Percentiles rank a stretch among this genome's conserved stretches.
These are phyloP conservation scores for Drosophila fuyamai DNA, from an alignment of 1,140 invertebrate species.

Conservation along the genomic window DNA sequence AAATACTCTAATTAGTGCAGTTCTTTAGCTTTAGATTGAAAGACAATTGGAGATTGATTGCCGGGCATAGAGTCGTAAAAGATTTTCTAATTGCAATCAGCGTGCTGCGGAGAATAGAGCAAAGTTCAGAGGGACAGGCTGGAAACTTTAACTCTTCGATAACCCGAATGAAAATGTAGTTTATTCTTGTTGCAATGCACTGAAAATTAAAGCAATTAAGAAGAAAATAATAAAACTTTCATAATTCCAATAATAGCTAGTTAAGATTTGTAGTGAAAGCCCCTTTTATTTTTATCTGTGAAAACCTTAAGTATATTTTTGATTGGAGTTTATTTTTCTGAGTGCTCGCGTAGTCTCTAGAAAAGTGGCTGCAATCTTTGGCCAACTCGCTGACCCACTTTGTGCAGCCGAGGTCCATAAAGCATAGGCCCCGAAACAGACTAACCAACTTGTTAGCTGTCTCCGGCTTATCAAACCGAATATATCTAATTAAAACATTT, in stretches of 20 bases:
- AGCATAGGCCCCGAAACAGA: slow-evolving; percentile 58
- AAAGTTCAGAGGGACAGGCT: slow-evolving; percentile 15
- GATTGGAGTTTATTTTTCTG: not conserved
- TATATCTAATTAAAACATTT: slow-evolving; percentile 82
- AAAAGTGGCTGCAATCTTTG: slow-evolving; percentile 25
- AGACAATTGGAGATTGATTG: slow-evolving; percentile 62
- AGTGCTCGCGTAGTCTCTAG: slow-evolving; percentile 7
- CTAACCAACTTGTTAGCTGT: slow-evolving; percentile 76
- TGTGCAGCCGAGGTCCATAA: slow-evolving; percentile 53
- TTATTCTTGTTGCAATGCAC: not conserved
- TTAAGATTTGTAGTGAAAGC: too few relatives aligned
- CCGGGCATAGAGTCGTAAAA: slow-evolving; percentile 40
- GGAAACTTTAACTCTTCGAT: slow-evolving; percentile 23
- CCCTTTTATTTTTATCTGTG: too few relatives aligned
- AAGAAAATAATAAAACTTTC: too few relatives aligned
- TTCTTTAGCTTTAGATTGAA: slow-evolving; percentile 34
- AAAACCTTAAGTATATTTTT: too few relatives aligned
- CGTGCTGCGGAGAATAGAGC: slow-evolving; percentile 1
- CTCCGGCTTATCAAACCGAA: slow-evolving; percentile 76
- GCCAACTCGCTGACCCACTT: slow-evolving; percentile 65
- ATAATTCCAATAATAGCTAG: too few relatives aligned
- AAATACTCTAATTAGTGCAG: slow-evolving; percentile 65
- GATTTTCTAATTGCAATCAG: slow-evolving; percentile 43
- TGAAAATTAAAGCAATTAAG: not conserved
- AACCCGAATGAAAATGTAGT: not conserved